A percentile compares a stretch with the other conserved stretches of the same genome.
Conservation (phyloP, 2,113 vertebrate genomes). For the Cyphomyrus discorhynchus region DNA sequence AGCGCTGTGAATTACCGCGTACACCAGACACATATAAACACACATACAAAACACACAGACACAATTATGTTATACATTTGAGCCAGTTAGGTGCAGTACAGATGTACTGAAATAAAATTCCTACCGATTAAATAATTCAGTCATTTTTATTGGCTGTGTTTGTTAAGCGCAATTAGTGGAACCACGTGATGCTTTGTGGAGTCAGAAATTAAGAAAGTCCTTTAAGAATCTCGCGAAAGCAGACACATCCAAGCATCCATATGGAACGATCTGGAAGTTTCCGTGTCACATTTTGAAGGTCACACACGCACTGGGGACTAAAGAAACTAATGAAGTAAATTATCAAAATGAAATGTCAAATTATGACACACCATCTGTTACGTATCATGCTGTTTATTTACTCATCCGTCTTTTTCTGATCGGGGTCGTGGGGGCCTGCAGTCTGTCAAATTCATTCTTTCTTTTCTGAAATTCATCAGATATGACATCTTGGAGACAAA, state of each 20-base stretch:
- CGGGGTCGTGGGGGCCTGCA: background rate
- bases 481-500: background rate
- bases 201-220: background rate
- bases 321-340: background rate
- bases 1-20: background rate
- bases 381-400: slow-evolving; percentile 4
- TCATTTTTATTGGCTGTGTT: background rate
- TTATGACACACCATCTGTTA: background rate
- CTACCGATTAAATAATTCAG: background rate
- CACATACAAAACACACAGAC: background rate
- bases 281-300: background rate
- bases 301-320: background rate
- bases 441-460: background rate
- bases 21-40: background rate
- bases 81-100: background rate
- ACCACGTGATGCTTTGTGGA: background rate
- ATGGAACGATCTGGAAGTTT: background rate
- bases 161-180: background rate
- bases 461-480: background rate
- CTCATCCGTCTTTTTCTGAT: background rate
- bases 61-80: background rate
- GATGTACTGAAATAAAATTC: background rate
- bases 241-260: background rate
- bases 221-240: background rate
- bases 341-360: background rate